Percentiles rank a stretch among this genome's conserved stretches.
Conservation (phyloP, 2,113 vertebrate genomes). For the Stigmatopora nigra region DNA sequence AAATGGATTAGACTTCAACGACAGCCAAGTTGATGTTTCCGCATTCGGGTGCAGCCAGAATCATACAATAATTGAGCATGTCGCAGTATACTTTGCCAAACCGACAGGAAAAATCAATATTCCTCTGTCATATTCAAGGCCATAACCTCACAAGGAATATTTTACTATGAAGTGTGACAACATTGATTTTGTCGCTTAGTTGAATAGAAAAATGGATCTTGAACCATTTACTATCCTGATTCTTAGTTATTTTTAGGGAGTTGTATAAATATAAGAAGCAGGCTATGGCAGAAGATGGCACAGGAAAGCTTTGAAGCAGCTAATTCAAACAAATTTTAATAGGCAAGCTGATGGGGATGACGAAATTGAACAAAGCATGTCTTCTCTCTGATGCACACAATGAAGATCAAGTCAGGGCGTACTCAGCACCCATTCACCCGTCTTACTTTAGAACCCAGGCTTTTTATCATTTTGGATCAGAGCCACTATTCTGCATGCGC, state of each 20-base stretch:
- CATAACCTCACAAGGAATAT: background rate
- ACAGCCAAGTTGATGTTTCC: background rate
- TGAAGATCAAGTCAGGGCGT: slow-evolving; percentile 14
- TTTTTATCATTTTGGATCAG: slow-evolving; percentile 22
- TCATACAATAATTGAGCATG: background rate
- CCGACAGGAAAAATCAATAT: background rate
- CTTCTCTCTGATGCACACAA: slow-evolving; percentile 39
- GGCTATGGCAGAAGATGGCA: slow-evolving; percentile 34
- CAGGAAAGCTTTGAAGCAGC: slow-evolving; percentile 58
- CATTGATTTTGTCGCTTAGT: background rate
- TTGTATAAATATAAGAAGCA: slow-evolving; percentile 11
- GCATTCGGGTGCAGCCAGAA: background rate
- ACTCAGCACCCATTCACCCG: slow-evolving; percentile 6
- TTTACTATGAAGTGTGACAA: background rate
- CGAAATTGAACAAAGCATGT: slow-evolving; percentile 48
- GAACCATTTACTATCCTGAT: background rate
- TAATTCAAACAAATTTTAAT: slow-evolving; percentile 66
- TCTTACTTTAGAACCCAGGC: slow-evolving; percentile 13
- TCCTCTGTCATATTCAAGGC: background rate
- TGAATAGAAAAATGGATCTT: background rate
- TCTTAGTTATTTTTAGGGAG: background rate
- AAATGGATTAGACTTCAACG: too few relatives aligned
- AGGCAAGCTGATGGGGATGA: slow-evolving; percentile 41
- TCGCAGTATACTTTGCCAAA: background rate
- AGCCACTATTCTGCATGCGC: slow-evolving; percentile 22